Evolutionary conservation across 1,140 invertebrate species (phyloP), one percentile per base, ranked within the genome.

Genomic region (Ylistrum balloti): DNA sequence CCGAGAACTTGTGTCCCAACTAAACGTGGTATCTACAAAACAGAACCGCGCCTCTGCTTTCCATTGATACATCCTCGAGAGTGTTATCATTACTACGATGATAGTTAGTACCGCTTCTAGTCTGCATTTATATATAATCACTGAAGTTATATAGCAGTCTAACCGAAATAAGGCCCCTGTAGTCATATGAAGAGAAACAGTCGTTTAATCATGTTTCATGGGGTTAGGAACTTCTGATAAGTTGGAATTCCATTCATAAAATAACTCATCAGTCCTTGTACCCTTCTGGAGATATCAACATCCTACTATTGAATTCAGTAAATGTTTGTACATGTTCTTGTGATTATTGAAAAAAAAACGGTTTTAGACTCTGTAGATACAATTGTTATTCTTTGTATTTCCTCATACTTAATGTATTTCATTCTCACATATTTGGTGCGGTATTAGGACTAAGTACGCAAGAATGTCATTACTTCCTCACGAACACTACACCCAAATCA

Each of bases 241-340:
- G 22, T n/a, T 28, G 9, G 56, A 74, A 74, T 74, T 74, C 56
- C 56, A 74, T 74, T 74, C 56, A 74, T 74, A 74, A 74, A 74
- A 74, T 74, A 74, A n/a, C 2, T n/a, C 56, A 74, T 22, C 56
- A 28, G 56, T 74, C 28, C n/a, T n/a, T n/a, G n/a, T n/a, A n/a
- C n/a, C n/a, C n/a, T n/a, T n/a, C n/a, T n/a, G n/a, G n/a, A n/a
- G n/a, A n/a, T n/a, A n/a, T n/a, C n/a, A n/a, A n/a, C n/a, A n/a
- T n/a, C n/a, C n/a, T n/a, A n/a, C n/a, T n/a, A n/a, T n/a, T n/a
- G n/a, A n/a, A n/a, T n/a, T n/a, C n/a, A n/a, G n/a, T n/a, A n/a
- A n/a, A n/a, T n/a, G n/a, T n/a, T n/a, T n/a, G n/a, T n/a, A n/a
- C n/a, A n/a, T n/a, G n/a, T n/a, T n/a, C n/a, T n/a, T n/a, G n/a